These are phyloP conservation scores for Dasypogon diadema DNA, from an alignment of 2,888 invertebrate species.

Conservation along the genomic window DNA sequence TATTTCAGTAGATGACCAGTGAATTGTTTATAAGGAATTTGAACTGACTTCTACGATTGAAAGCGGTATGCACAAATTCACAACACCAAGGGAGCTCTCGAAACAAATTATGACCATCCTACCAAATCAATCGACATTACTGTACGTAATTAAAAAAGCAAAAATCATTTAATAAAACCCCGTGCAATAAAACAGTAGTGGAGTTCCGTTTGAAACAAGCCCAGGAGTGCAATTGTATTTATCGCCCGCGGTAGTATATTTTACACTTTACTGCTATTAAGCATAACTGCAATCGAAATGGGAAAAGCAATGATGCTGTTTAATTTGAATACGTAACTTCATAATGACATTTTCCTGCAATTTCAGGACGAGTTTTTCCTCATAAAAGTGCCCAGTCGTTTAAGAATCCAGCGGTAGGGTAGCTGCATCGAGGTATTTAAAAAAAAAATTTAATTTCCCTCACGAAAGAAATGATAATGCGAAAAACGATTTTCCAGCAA, in stretches of 20 bases:
- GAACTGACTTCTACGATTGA: too few relatives aligned
- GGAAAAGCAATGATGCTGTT: conserved; percentile 49
- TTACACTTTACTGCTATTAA: conserved; percentile 43
- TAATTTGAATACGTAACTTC: conserved; percentile 49
- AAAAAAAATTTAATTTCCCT: conserved; percentile 21
- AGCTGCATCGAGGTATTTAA: conserved; percentile 29
- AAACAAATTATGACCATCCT: background rate
- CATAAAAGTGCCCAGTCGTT: too few relatives aligned
- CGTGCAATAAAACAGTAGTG: background rate
- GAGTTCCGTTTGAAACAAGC: conserved; percentile 12
- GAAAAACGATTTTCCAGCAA: conserved; percentile 44
- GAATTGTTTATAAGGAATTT: too few relatives aligned
- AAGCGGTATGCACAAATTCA: too few relatives aligned
- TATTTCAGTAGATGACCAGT: too few relatives aligned
- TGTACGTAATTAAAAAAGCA: conserved; percentile 19
- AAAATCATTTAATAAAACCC: conserved; percentile 35
- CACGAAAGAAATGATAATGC: conserved; percentile 29
- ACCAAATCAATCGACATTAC: conserved; percentile 1
- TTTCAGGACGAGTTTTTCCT: too few relatives aligned
- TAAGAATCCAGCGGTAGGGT: too few relatives aligned
- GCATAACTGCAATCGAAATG: conserved; percentile 53
- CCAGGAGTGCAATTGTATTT: background rate
- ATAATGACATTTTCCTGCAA: conserved; percentile 23
- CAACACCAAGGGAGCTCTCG: background rate
- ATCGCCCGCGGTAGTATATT: background rate